phyloP scores from a whole-genome alignment of 2,888 invertebrate species.

The Leptopilina myrica region DNA sequence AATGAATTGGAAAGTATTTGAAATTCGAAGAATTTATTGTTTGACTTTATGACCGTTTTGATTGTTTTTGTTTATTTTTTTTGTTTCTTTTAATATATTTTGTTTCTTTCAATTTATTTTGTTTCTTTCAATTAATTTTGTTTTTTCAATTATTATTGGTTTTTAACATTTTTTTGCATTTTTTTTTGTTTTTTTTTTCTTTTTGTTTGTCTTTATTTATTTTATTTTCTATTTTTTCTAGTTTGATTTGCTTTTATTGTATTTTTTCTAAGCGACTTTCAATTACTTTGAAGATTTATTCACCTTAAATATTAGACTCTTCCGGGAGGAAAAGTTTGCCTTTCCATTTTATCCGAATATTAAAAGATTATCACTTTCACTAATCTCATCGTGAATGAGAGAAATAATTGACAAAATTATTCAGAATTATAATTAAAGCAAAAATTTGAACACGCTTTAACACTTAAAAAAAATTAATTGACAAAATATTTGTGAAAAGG shows the following conservation, averaged over 20 bases:
- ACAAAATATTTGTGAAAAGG: no score
- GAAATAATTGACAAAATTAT: background rate
- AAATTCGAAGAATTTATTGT: background rate
- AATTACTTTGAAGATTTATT: background rate
- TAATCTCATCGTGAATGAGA: background rate
- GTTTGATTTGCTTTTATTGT: no score
- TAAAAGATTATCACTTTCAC: conserved; percentile 2
- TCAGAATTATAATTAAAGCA: background rate
- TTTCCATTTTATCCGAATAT: background rate
- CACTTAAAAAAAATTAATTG: no score
- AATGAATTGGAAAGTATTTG: background rate
- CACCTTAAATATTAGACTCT: background rate
- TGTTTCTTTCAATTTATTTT: no score
- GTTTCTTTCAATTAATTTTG: background rate
- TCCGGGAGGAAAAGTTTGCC: background rate
- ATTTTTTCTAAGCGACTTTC: background rate
- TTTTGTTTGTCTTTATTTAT: background rate
- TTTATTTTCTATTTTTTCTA: no score
- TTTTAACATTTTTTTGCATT: no score
- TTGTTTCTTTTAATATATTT: no score
- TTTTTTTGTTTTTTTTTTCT: background rate
- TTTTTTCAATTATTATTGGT: background rate
- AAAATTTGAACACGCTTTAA: background rate
- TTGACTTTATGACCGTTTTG: background rate
- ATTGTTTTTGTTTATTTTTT: background rate